A percentile compares a stretch with the other conserved stretches of the same genome.
These are phyloP conservation scores for Dendroctonus ponderosae DNA, from an alignment of 1,140 invertebrate species.

Conservation along the genomic window DNA sequence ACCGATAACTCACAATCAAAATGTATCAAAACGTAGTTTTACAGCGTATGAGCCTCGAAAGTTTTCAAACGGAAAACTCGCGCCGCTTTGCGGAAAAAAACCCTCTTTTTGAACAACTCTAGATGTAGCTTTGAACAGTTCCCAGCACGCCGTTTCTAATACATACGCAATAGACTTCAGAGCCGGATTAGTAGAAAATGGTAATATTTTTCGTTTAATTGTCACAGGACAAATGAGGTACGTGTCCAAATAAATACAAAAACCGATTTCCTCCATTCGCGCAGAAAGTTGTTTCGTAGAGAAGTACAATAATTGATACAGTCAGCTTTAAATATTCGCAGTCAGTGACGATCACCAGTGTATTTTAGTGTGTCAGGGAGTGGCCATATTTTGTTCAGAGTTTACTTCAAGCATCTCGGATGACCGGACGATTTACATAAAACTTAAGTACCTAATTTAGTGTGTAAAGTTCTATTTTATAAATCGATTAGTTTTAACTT, in stretches of 20 bases:
- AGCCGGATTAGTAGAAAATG: neutral
- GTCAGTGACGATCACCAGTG: conserved; percentile 1
- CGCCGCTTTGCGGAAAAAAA: too few relatives aligned
- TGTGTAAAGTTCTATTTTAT: conserved; percentile 17
- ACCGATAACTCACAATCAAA: too few relatives aligned
- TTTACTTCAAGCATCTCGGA: too few relatives aligned
- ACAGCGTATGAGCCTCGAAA: too few relatives aligned
- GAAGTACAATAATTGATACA: conserved; percentile 7
- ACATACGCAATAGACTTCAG: too few relatives aligned
- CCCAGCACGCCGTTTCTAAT: conserved; percentile 1
- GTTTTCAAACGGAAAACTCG: too few relatives aligned
- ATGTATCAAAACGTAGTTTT: too few relatives aligned
- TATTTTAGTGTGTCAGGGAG: conserved; percentile 1
- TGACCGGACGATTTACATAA: neutral
- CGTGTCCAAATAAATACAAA: neutral
- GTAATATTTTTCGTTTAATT: too few relatives aligned
- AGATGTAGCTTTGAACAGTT: conserved; percentile 4
- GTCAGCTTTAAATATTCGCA: neutral
- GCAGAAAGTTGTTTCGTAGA: conserved; percentile 6
- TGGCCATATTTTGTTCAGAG: too few relatives aligned
- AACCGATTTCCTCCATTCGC: conserved; percentile 12
- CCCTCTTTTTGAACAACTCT: neutral
- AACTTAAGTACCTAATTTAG: conserved; percentile 33
- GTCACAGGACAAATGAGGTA: neutral
- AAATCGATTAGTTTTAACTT: neutral